These are phyloP conservation scores for Cosmorhoe ocellata DNA, from an alignment of 2,888 invertebrate species.

Conservation along the genomic window DNA sequence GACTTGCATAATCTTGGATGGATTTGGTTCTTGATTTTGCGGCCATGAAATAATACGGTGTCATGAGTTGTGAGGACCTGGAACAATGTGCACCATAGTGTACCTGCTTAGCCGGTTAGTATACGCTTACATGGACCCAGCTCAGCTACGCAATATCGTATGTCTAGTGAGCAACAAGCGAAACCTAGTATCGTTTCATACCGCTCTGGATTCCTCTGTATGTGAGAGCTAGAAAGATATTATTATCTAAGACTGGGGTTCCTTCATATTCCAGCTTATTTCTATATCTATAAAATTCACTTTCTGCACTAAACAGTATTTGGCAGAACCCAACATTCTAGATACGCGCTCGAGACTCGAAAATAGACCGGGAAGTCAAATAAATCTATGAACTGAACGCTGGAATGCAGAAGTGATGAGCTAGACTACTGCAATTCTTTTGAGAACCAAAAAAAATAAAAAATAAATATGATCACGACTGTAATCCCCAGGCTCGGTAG, in stretches of 20 bases:
- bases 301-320: slow-evolving; percentile 1
- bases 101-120: slow-evolving; percentile 29
- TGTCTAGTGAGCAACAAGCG: slow-evolving; percentile 15
- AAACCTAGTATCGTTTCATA: slow-evolving; percentile 7
- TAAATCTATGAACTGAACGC: slow-evolving; percentile 44
- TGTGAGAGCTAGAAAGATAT: background rate
- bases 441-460: too few species aligned
- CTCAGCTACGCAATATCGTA: slow-evolving; percentile 18
- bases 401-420: slow-evolving; percentile 44
- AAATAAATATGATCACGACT: too few species aligned
- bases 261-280: background rate
- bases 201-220: slow-evolving; percentile 4
- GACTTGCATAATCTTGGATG: background rate
- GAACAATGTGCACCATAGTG: slow-evolving; percentile 24
- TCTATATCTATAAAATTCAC: background rate
- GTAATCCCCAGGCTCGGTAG: too few species aligned
- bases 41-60: slow-evolving; percentile 21
- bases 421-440: too few species aligned
- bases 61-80: slow-evolving; percentile 22
- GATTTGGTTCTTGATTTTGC: slow-evolving; percentile 1
- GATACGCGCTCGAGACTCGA: slow-evolving; percentile 28
- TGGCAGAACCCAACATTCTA: slow-evolving; percentile 6
- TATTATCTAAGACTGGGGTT: too few species aligned
- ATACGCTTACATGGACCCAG: slow-evolving; percentile 18
- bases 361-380: slow-evolving; percentile 53